Percentiles rank a stretch among this genome's conserved stretches.
Conservation (phyloP, 35 echinoderm and acorn worm species). For the Anneissia japonica region DNA sequence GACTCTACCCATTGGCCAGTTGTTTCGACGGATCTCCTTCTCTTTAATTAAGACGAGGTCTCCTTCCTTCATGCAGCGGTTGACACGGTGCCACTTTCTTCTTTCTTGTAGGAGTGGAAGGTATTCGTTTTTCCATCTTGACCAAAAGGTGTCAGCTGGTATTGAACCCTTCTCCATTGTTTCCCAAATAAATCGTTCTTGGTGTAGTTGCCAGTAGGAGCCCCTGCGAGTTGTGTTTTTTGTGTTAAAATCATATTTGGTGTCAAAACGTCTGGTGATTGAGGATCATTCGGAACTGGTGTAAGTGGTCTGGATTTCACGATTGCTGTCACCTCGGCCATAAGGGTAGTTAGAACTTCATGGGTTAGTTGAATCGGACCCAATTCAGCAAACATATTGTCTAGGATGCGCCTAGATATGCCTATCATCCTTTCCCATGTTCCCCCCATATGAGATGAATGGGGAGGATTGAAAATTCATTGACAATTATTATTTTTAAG, state of each 20-base stretch:
- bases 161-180: not conserved
- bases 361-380: not conserved
- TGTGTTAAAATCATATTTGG: not conserved
- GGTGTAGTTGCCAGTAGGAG: not conserved
- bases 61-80: not conserved
- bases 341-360: not conserved
- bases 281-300: not conserved
- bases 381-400: not conserved
- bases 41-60: not conserved
- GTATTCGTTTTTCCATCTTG: not conserved
- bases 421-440: not conserved
- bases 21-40: not conserved
- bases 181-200: not conserved
- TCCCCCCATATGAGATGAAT: not conserved
- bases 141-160: not conserved
- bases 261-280: not conserved
- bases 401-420: not conserved
- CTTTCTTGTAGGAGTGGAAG: not conserved
- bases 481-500: not conserved
- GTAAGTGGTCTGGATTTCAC: not conserved
- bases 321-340: not conserved
- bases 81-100: not conserved
- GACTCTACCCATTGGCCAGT: not conserved
- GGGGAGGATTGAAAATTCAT: not conserved
- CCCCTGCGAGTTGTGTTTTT: not conserved